These are phyloP conservation scores for Prionailurus viverrinus DNA, from an alignment of 2,113 vertebrate genomes.

Conservation along the genomic window DNA sequence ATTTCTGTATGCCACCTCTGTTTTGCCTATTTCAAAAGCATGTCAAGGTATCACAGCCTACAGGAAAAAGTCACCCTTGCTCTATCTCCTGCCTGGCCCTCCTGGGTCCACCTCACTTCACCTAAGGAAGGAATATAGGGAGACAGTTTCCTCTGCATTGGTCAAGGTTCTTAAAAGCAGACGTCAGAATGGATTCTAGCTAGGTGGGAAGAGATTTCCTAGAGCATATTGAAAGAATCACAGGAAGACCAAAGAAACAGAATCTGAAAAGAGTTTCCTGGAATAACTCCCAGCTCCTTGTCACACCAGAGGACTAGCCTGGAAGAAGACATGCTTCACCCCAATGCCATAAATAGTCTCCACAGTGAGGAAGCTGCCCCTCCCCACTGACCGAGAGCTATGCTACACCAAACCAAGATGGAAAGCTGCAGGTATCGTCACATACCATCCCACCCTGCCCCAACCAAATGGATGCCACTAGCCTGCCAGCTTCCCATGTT, in stretches of 20 bases:
- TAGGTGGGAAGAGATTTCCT: background rate
- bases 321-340: background rate
- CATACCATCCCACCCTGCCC: background rate
- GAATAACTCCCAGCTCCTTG: background rate
- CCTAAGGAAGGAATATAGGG: background rate
- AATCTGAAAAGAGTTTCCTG: background rate
- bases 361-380: background rate
- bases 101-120: background rate
- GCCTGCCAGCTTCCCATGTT: background rate
- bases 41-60: background rate
- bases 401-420: background rate
- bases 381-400: background rate
- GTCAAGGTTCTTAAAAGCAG: background rate
- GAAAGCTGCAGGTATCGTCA: background rate
- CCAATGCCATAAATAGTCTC: background rate
- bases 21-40: background rate
- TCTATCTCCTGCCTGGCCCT: background rate
- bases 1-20: background rate
- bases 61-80: no score
- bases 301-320: background rate
- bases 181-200: background rate
- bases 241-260: background rate
- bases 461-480: background rate
- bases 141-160: background rate
- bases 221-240: background rate